Evolutionary conservation across 2,797 vertebrate genomes (phyloP).

Genomic region (Xerus rutilus): DNA sequence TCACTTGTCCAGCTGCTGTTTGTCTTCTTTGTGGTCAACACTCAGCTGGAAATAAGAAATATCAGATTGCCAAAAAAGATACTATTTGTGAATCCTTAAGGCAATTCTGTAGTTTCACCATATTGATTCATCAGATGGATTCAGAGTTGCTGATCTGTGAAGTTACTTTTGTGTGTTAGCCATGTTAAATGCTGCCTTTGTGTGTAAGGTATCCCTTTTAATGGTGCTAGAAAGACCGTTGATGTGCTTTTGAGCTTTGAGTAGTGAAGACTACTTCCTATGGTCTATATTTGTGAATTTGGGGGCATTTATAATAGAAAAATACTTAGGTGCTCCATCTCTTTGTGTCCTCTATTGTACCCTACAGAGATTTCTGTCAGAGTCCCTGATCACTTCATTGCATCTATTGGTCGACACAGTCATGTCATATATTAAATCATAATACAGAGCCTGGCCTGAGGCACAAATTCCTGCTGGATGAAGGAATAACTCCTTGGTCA

Average conservation of each 20-base stretch:
- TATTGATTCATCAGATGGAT: background rate
- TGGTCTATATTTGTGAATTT: background rate
- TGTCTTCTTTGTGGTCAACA: background rate
- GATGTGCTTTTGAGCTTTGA: background rate
- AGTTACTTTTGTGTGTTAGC: background rate
- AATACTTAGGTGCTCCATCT: background rate
- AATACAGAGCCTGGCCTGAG: background rate
- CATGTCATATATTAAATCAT: background rate
- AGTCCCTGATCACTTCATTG: background rate
- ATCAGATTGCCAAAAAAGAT: background rate
- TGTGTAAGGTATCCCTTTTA: background rate
- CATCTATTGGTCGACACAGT: background rate
- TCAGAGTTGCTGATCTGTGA: background rate
- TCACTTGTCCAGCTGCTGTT: background rate
- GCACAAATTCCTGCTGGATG: background rate
- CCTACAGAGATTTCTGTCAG: background rate
- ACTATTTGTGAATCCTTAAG: background rate
- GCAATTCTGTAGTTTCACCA: background rate
- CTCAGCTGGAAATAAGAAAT: background rate
- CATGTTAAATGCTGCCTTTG: background rate
- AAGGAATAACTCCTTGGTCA: conserved; percentile 7
- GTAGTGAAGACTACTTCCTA: background rate
- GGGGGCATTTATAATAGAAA: background rate
- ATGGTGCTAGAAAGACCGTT: background rate
- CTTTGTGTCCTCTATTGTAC: background rate